A percentile compares a stretch with the other conserved stretches of the same genome.
These are phyloP conservation scores for Campylorhamphus procurvoides DNA, from an alignment of 2,113 vertebrate species.

Conservation along the genomic window DNA sequence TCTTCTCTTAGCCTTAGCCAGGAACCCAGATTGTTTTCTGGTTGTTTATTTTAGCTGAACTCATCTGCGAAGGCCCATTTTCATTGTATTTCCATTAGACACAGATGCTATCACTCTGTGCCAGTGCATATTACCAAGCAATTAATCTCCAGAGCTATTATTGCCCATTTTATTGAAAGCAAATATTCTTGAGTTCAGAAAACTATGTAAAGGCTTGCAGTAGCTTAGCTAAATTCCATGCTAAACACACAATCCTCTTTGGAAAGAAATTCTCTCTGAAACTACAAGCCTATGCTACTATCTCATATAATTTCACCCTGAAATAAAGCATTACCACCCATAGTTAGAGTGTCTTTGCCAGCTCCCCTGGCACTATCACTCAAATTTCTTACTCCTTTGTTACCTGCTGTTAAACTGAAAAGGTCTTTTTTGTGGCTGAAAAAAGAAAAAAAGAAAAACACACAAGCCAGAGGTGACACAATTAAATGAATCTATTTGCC, in stretches of 20 bases:
- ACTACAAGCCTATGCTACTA: not conserved
- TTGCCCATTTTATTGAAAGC: not conserved
- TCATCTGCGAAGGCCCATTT: not conserved
- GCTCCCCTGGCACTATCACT: constrained; percentile 38
- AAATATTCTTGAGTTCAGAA: not conserved
- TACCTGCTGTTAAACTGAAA: constrained; percentile 55
- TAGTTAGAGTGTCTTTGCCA: constrained; percentile 32
- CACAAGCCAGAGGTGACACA: constrained; percentile 67
- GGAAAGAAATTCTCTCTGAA: not conserved
- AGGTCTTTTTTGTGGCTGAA: constrained; percentile 43
- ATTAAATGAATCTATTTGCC: constrained; percentile 69
- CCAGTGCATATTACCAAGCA: constrained; percentile 2
- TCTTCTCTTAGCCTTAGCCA: not conserved
- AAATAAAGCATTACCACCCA: constrained; percentile 7
- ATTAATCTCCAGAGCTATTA: constrained; percentile 41
- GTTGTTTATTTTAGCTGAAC: constrained; percentile 23
- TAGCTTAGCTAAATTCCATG: not conserved
- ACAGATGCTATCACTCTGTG: constrained; percentile 11
- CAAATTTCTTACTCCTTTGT: constrained; percentile 29
- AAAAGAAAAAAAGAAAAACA: too few relatives aligned
- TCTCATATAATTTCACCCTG: not conserved
- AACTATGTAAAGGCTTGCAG: not conserved
- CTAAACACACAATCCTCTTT: not conserved
- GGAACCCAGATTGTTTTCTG: not conserved
- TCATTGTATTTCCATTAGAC: constrained; percentile 1